Conservation (phyloP, 2,888 invertebrate genomes). For the Caenorhabditis sp. region DNA sequence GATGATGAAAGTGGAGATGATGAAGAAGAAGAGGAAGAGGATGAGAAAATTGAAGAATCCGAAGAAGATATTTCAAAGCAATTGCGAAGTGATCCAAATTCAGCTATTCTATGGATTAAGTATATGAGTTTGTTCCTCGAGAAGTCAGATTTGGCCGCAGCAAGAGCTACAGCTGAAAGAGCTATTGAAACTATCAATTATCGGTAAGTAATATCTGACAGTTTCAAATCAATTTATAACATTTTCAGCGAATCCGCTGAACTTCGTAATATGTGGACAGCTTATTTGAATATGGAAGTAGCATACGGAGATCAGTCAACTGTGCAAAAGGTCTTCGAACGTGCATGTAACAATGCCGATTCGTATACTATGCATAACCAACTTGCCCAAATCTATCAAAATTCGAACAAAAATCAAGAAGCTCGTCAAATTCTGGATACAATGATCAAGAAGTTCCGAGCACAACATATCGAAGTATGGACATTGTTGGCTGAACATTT, state of each 20-base stretch:
- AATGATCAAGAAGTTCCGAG: conserved; percentile 81
- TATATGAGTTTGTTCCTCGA: conserved; percentile 89
- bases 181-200: conserved; percentile 85
- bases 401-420: conserved; percentile 79
- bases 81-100: conserved; percentile 60
- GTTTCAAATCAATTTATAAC: not conserved
- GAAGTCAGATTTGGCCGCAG: conserved; percentile 82
- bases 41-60: conserved; percentile 21
- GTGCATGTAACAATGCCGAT: conserved; percentile 85
- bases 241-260: conserved; percentile 76
- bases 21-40: conserved; percentile 29
- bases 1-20: too few relatives aligned
- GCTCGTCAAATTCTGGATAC: conserved; percentile 79
- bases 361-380: conserved; percentile 81
- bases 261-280: conserved; percentile 88
- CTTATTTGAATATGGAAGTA: conserved; percentile 85
- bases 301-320: conserved; percentile 44
- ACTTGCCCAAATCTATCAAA: conserved; percentile 78
- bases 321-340: conserved; percentile 73
- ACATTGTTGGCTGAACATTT: conserved; percentile 78
- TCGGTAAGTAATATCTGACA: conserved; percentile 67
- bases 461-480: conserved; percentile 75
- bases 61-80: conserved; percentile 54
- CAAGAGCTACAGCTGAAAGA: conserved; percentile 82
- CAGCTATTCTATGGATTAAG: conserved; percentile 72